phyloP scores from a whole-genome alignment of 2,797 vertebrate genomes.

The Pteronotus mesoamericanus region DNA sequence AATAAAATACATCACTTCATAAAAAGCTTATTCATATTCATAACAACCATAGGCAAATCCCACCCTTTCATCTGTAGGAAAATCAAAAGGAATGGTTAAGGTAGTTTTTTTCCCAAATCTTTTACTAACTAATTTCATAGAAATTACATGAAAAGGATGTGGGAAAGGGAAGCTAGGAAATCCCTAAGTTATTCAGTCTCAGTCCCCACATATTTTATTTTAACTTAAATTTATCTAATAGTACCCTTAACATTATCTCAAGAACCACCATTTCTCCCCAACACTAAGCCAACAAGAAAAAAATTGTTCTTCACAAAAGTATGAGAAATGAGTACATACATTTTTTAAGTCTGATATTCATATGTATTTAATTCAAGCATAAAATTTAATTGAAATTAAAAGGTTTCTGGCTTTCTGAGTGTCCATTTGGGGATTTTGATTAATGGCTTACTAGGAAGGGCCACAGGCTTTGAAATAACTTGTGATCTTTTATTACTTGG shows the following conservation, averaged over 20 bases:
- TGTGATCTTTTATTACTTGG: background rate
- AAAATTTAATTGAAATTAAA: constrained; percentile 6
- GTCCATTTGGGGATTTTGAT: background rate
- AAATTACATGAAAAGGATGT: background rate
- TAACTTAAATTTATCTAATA: constrained; percentile 11
- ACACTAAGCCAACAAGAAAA: background rate
- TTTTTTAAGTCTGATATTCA: background rate
- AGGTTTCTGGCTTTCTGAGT: background rate
- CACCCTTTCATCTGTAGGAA: background rate
- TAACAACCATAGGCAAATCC: background rate
- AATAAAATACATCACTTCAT: background rate
- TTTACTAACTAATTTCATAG: background rate
- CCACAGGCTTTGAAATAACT: background rate
- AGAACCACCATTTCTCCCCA: background rate
- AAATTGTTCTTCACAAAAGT: background rate
- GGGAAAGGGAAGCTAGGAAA: background rate
- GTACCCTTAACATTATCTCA: constrained; percentile 18
- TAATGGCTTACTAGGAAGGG: background rate
- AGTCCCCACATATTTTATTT: background rate
- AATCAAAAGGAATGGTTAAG: background rate
- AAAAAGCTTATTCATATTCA: background rate
- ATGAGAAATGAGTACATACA: background rate
- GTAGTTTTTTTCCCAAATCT: background rate
- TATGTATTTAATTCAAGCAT: background rate
- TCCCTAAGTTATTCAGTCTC: background rate